phyloP scores from a whole-genome alignment of 2,113 vertebrate genomes.

The Carassius carassius region DNA sequence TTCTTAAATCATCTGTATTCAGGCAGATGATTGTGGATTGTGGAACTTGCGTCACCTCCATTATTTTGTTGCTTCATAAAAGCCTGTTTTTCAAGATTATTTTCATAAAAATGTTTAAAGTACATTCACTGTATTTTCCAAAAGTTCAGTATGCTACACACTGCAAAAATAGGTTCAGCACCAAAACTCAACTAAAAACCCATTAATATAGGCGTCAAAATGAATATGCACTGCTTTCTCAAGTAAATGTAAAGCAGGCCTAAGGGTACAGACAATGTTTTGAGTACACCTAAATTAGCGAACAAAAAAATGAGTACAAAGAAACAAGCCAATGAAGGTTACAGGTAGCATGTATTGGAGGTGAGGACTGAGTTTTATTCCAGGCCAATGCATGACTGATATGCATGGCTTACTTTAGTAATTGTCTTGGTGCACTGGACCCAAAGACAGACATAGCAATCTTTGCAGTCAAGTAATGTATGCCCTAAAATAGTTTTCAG shows the following conservation, averaged over 20 bases:
- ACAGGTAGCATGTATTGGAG: conserved; percentile 58
- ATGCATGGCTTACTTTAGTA: conserved; percentile 80
- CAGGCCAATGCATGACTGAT: conserved; percentile 74
- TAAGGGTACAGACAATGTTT: not conserved
- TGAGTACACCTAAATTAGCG: conserved; percentile 19
- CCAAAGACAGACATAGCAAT: conserved; percentile 74
- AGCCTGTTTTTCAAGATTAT: conserved; percentile 2
- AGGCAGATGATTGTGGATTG: not conserved
- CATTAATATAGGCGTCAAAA: not conserved
- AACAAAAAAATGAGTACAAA: conserved; percentile 20
- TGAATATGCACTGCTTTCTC: not conserved
- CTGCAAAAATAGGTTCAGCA: too few relatives aligned
- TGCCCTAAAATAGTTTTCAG: conserved; percentile 74
- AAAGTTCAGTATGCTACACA: not conserved
- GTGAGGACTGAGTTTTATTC: conserved; percentile 66
- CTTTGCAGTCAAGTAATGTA: conserved; percentile 71
- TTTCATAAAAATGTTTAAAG: not conserved
- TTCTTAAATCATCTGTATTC: not conserved
- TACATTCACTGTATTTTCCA: not conserved
- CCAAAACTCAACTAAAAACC: too few relatives aligned
- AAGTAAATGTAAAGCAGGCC: not conserved
- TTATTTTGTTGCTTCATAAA: conserved; percentile 21
- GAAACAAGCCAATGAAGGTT: conserved; percentile 63
- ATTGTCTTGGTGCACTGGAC: conserved; percentile 81
- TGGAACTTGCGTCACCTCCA: conserved; percentile 7